Evolutionary conservation across 2,797 vertebrate genomes (phyloP).

Genomic region (Sebastes kiyomatsui): DNA sequence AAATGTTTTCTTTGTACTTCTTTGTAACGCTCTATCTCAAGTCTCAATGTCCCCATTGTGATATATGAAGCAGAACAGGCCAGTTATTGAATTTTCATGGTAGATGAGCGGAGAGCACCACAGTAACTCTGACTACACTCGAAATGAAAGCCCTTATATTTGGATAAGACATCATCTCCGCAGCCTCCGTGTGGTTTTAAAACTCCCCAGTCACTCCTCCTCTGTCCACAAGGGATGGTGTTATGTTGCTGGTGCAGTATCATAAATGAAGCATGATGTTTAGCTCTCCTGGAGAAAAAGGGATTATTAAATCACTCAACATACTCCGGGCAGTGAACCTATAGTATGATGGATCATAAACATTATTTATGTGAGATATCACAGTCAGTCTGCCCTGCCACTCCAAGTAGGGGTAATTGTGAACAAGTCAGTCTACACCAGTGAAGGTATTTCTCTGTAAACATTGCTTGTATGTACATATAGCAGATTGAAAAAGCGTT

Average conservation of each 20-base stretch:
- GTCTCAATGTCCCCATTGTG: conserved; percentile 66
- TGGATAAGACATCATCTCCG: conserved; percentile 58
- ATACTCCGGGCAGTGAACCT: conserved; percentile 30
- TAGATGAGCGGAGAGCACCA: conserved; percentile 55
- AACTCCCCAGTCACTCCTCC: conserved; percentile 58
- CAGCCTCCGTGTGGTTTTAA: conserved; percentile 55
- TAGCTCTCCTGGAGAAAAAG: conserved; percentile 55
- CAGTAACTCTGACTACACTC: conserved; percentile 49
- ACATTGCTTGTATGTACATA: conserved; percentile 85
- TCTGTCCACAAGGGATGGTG: conserved; percentile 67
- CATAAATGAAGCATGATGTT: conserved; percentile 80
- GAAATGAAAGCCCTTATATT: conserved; percentile 61
- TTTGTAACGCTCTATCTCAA: conserved; percentile 73
- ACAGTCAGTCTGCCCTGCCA: conserved; percentile 62
- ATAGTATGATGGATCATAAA: conserved; percentile 46
- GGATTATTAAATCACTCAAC: conserved; percentile 42
- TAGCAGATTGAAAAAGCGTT: conserved; percentile 69
- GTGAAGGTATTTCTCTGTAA: conserved; percentile 73
- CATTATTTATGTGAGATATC: conserved; percentile 54
- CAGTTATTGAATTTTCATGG: conserved; percentile 61
- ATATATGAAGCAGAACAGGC: conserved; percentile 65
- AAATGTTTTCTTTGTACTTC: conserved; percentile 76
- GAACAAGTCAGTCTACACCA: conserved; percentile 60
- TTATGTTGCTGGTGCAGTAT: conserved; percentile 69
- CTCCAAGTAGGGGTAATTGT: conserved; percentile 60